These are phyloP conservation scores for Artibeus jamaicensis DNA, from an alignment of 2,797 vertebrate species.

Conservation along the genomic window DNA sequence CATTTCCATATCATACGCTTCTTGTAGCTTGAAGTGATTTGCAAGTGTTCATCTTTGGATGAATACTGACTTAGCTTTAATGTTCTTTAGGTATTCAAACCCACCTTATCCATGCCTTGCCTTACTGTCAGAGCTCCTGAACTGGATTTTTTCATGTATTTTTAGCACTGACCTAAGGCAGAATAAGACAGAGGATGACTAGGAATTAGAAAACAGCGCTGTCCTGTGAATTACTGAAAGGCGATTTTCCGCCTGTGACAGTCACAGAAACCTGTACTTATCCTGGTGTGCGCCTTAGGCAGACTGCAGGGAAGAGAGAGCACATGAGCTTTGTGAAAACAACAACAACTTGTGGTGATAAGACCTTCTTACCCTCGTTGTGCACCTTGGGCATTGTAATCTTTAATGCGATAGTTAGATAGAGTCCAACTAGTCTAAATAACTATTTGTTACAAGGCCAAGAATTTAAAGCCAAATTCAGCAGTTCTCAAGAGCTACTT, in stretches of 20 bases:
- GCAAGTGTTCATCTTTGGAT: neutral
- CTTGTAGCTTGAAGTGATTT: neutral
- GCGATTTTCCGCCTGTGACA: neutral
- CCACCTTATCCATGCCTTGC: neutral
- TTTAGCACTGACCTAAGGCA: neutral
- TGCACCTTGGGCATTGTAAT: neutral
- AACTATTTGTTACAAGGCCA: constrained; percentile 59
- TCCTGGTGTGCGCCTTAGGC: neutral
- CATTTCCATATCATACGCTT: neutral
- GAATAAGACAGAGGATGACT: neutral
- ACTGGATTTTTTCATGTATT: neutral
- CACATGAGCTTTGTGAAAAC: neutral
- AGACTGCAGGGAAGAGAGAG: neutral
- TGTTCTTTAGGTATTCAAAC: neutral
- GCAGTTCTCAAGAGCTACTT: constrained; percentile 70
- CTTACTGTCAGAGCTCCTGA: neutral
- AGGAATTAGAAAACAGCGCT: neutral
- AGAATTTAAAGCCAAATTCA: constrained; percentile 51
- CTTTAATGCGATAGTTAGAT: neutral
- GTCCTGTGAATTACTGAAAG: neutral
- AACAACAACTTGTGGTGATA: neutral
- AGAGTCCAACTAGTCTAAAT: constrained; percentile 1
- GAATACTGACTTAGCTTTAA: neutral
- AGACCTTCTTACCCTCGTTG: neutral
- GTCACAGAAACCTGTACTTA: neutral